These are phyloP conservation scores for Chaetogeoica ovagalla DNA, from an alignment of 2,888 invertebrate genomes.

Conservation along the genomic window DNA sequence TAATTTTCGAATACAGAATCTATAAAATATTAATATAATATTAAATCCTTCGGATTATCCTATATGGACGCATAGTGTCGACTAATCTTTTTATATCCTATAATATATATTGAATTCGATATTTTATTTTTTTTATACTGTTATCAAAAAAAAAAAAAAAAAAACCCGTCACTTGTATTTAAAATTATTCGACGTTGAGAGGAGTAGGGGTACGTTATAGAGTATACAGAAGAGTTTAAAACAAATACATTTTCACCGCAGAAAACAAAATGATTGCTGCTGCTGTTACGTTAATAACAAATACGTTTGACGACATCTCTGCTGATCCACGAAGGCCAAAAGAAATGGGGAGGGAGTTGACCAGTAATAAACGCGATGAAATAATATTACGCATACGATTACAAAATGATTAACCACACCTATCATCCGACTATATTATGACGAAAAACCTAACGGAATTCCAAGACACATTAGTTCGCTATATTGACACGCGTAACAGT, in stretches of 20 bases:
- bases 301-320: neutral
- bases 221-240: no score
- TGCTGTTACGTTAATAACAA: neutral
- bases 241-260: neutral
- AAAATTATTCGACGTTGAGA: no score
- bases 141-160: neutral
- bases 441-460: neutral
- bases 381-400: neutral
- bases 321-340: neutral
- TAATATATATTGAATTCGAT: no score
- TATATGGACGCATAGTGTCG: no score
- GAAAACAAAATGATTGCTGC: neutral
- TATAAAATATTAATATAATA: no score
- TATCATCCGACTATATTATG: neutral
- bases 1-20: no score
- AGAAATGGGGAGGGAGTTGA: neutral
- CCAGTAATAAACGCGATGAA: neutral
- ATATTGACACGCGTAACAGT: neutral
- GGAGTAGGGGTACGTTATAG: no score
- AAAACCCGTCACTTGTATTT: no score
- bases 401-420: conserved; percentile 1
- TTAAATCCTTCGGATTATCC: no score
- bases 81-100: no score
- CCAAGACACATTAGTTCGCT: no score
- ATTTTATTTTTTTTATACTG: no score